Evolutionary conservation across 2,888 invertebrate species (phyloP).

Genomic region (Lasioglossum malachurum): DNA sequence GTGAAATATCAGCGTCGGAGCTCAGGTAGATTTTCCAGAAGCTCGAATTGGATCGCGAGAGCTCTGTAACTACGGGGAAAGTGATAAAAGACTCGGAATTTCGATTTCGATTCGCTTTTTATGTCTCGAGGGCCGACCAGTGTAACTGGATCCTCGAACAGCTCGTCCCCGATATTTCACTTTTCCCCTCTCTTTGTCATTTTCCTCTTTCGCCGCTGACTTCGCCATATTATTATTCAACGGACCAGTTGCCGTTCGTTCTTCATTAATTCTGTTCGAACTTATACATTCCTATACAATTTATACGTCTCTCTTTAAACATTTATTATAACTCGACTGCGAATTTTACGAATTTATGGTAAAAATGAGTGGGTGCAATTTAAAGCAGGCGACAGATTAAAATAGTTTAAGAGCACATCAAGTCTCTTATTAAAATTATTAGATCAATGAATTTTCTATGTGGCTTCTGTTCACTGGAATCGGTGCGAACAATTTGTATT

Average conservation of each 20-base stretch:
- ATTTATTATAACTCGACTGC: no score
- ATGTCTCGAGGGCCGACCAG: not conserved
- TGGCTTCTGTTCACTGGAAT: no score
- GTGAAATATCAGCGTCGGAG: conserved; percentile 1
- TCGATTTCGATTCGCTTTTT: conserved; percentile 5
- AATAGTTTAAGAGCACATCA: no score
- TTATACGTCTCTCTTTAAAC: no score
- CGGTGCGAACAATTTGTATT: no score
- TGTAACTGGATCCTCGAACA: not conserved
- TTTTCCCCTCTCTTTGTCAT: not conserved
- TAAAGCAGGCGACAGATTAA: no score
- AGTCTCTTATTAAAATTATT: no score
- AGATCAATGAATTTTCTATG: no score
- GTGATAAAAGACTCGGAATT: conserved; percentile 14
- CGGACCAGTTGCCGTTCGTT: not conserved
- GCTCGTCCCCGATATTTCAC: not conserved
- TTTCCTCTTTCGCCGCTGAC: not conserved
- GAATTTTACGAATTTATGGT: no score
- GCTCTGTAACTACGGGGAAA: conserved; percentile 6
- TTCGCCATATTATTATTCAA: not conserved
- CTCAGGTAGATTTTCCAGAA: not conserved
- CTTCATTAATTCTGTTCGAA: not conserved
- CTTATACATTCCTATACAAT: no score
- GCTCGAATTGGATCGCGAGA: not conserved
- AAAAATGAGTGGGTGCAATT: no score